Evolutionary conservation across 2,888 invertebrate genomes (phyloP).

Genomic region (Platycheirus rosarum): DNA sequence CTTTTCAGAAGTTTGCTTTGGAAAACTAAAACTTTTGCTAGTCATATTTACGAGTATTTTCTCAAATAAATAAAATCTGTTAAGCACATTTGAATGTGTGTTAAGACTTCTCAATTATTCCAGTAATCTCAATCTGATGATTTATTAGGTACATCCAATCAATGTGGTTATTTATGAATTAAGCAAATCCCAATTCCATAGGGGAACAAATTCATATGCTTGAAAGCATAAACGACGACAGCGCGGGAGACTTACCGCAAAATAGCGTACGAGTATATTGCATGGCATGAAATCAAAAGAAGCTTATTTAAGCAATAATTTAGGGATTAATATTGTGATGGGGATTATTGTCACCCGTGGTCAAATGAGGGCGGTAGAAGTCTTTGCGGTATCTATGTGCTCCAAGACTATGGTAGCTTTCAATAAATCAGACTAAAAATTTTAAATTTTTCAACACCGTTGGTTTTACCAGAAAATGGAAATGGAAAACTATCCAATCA

Average conservation of each 20-base stretch:
- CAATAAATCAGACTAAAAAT: constrained; percentile 58
- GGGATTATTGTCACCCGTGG: constrained; percentile 27
- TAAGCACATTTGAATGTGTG: constrained; percentile 47
- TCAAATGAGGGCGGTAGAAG: constrained; percentile 18
- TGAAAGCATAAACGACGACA: constrained; percentile 16
- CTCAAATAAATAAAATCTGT: constrained; percentile 36
- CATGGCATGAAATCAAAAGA: constrained; percentile 20
- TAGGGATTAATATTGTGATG: constrained; percentile 56
- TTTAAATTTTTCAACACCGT: too few species aligned
- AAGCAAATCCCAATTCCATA: constrained; percentile 36
- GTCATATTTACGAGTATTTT: too few species aligned
- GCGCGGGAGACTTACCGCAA: neutral
- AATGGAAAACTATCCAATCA: too few species aligned
- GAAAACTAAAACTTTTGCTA: neutral
- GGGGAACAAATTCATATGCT: constrained; percentile 21
- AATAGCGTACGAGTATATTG: neutral
- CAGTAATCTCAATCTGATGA: constrained; percentile 44
- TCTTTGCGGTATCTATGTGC: neutral
- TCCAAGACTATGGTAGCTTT: constrained; percentile 10
- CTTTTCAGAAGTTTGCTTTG: too few species aligned
- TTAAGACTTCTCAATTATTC: constrained; percentile 29
- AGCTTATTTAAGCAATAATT: constrained; percentile 55
- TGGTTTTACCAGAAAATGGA: too few species aligned
- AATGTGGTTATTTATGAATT: constrained; percentile 70
- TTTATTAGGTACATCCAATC: constrained; percentile 62